Evolutionary conservation across 1,140 invertebrate species (phyloP), one percentile per base, ranked within the genome.

Genomic region (Carposina sasakii): DNA sequence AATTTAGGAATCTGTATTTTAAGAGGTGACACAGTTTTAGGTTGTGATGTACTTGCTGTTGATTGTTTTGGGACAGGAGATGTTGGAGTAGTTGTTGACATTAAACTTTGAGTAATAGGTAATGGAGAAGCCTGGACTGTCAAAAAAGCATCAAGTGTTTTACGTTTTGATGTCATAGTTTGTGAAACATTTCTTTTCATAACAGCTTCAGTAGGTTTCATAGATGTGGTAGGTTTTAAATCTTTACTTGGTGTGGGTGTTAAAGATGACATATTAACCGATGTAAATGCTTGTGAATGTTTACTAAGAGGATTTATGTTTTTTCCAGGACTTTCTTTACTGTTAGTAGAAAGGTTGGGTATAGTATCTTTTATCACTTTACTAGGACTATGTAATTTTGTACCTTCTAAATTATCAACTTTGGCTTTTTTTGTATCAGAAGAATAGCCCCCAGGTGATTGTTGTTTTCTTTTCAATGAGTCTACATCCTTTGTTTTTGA

Each of bases 371-470:
- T n/a, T n/a, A n/a, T n/a, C n/a, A n/a, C n/a, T n/a, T n/a, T n/a
- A n/a, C n/a, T n/a, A n/a, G n/a, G n/a, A n/a, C n/a, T n/a, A 22
- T 67, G 61, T 28, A 75, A 39, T 62, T 78, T 81, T 45, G 67
- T 39, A 52, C 78, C 79, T 33, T 79, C 75, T 42, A 79, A 40
- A 31, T n/a, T n/a, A n/a, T 83, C 79, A 57, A 83, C 67, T 72
- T 76, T 83, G n/a, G 76, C 52, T 63, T 78, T 83, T 55, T 83
- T 83, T 21, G 74, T 59, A 62, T 83, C 79, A 26, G 76, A 68
- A 70, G 52, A 63, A 54, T 57, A 48, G 64, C 48, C n/a, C n/a
- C n/a, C n/a, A 22, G 54, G 28, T 45, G 54, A 41, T 42, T 67
- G 61, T 46, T 54, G 53, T 61, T 83, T 83, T 60, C 79, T 65